Evolutionary conservation across 2,797 vertebrate species (phyloP).

Genomic region (Botia almorhae): DNA sequence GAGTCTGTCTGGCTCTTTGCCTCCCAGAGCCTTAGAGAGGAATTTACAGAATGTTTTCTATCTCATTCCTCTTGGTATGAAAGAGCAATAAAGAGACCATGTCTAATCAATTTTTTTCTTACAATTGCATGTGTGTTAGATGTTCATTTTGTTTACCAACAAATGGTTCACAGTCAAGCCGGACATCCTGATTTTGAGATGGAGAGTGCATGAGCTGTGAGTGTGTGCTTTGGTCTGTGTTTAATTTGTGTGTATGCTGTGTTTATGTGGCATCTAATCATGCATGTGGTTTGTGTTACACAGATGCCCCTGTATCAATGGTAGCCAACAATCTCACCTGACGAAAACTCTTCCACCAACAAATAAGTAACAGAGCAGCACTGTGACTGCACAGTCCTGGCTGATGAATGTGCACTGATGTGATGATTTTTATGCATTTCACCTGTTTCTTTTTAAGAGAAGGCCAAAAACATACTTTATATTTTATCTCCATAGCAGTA

Average conservation of each 20-base stretch:
- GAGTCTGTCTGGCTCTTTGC: constrained; percentile 39
- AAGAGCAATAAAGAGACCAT: constrained; percentile 33
- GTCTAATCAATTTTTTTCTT: constrained; percentile 27
- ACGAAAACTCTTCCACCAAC: background rate
- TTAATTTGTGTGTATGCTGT: background rate
- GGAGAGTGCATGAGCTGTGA: constrained; percentile 52
- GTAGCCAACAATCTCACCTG: background rate
- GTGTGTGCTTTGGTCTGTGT: constrained; percentile 49
- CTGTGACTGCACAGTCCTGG: background rate
- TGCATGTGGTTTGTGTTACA: constrained; percentile 6
- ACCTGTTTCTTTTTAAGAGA: background rate
- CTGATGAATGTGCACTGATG: background rate
- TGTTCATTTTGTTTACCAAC: constrained; percentile 27
- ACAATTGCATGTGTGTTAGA: constrained; percentile 38
- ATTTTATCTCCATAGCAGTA: background rate
- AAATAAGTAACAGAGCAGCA: background rate
- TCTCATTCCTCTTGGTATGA: constrained; percentile 31
- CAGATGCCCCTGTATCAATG: constrained; percentile 4
- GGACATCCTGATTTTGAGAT: constrained; percentile 21
- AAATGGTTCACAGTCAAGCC: constrained; percentile 11
- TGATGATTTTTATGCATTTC: background rate
- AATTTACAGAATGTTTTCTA: constrained; percentile 50
- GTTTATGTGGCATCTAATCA: constrained; percentile 5
- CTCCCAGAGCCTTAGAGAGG: constrained; percentile 25
- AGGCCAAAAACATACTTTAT: background rate